These are phyloP conservation scores for Troides aeacus DNA, from an alignment of 2,888 invertebrate species.

Conservation along the genomic window DNA sequence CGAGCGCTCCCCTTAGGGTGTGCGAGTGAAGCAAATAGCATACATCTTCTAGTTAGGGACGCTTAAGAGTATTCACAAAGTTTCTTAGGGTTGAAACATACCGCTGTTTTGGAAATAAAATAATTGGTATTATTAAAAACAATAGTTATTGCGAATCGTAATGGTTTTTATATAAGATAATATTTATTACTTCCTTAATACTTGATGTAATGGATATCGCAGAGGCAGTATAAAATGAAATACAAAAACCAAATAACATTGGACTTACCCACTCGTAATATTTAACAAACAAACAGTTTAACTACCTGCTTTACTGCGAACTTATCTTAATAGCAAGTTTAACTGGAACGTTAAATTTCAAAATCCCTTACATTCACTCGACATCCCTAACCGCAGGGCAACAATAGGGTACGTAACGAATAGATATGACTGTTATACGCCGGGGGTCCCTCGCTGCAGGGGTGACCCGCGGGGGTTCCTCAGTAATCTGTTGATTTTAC, in stretches of 20 bases:
- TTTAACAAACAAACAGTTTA: constrained; percentile 24
- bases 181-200: neutral
- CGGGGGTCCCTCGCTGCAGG: constrained; percentile 57
- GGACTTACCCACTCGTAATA: constrained; percentile 19
- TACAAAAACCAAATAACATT: neutral
- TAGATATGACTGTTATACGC: constrained; percentile 63
- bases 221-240: neutral
- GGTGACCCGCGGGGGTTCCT: constrained; percentile 59
- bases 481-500: constrained; percentile 79
- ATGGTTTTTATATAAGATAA: neutral
- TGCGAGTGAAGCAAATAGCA: constrained; percentile 63
- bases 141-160: neutral
- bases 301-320: constrained; percentile 22
- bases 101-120: neutral
- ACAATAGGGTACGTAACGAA: constrained; percentile 73
- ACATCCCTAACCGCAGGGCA: constrained; percentile 66
- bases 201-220: neutral
- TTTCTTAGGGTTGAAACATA: constrained; percentile 46
- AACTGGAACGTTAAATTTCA: constrained; percentile 35
- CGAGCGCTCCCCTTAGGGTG: constrained; percentile 56
- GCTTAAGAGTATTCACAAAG: constrained; percentile 62
- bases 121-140: constrained; percentile 1
- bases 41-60: constrained; percentile 65
- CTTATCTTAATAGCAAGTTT: constrained; percentile 36
- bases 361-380: constrained; percentile 39